phyloP scores from a whole-genome alignment of 2,797 vertebrate genomes.

The Trematomus bernacchii region DNA sequence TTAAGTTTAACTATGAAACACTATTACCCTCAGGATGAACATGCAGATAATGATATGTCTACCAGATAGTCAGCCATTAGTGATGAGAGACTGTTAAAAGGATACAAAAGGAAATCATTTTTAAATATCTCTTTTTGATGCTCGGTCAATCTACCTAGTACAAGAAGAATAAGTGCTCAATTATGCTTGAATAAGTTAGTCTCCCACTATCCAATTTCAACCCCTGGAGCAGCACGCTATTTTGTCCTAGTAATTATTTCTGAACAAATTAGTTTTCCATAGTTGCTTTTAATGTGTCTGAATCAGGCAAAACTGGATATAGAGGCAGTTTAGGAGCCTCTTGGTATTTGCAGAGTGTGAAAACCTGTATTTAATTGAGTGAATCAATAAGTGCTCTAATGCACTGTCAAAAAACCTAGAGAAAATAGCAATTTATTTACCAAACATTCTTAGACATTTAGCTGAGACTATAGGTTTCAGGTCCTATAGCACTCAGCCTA shows the following conservation, averaged over 20 bases:
- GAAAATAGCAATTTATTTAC: constrained; percentile 79
- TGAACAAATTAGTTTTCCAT: constrained; percentile 84
- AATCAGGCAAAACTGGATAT: constrained; percentile 81
- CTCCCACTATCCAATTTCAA: constrained; percentile 78
- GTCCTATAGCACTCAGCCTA: constrained; percentile 45
- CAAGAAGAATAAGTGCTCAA: constrained; percentile 68
- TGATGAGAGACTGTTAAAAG: constrained; percentile 35
- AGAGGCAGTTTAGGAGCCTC: constrained; percentile 80
- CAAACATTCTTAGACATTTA: constrained; percentile 69
- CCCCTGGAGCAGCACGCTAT: constrained; percentile 73
- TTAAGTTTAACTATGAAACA: constrained; percentile 36
- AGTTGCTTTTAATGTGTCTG: constrained; percentile 82
- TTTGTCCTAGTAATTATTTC: constrained; percentile 83
- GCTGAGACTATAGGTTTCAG: constrained; percentile 50
- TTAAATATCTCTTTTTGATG: constrained; percentile 56
- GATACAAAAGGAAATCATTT: constrained; percentile 17
- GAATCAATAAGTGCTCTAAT: constrained; percentile 84
- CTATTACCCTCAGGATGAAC: constrained; percentile 39
- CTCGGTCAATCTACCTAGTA: constrained; percentile 63
- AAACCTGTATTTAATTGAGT: constrained; percentile 87
- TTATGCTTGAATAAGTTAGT: constrained; percentile 77
- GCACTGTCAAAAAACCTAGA: constrained; percentile 78
- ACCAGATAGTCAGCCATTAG: constrained; percentile 42
- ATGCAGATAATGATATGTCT: constrained; percentile 33
- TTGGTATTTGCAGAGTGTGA: constrained; percentile 82